Evolutionary conservation across 2,797 vertebrate genomes (phyloP).

Genomic region (Halcyon smyrnensis): DNA sequence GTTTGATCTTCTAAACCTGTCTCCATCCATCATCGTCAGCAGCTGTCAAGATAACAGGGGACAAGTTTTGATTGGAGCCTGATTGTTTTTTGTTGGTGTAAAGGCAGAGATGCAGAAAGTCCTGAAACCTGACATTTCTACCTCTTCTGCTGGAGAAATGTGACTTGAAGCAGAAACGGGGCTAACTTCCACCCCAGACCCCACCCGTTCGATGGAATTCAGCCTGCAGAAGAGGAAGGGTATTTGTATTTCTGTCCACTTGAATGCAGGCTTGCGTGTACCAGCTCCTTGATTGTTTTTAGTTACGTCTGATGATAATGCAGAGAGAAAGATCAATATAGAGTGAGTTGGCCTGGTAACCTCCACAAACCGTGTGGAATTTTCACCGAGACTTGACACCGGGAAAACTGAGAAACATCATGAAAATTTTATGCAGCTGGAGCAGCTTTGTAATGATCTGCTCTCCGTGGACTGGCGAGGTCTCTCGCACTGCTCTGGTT

Average conservation of each 20-base stretch:
- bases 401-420: background rate
- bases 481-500: background rate
- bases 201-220: background rate
- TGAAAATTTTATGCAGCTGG: background rate
- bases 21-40: constrained; percentile 25
- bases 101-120: background rate
- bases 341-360: background rate
- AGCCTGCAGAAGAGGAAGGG: background rate
- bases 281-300: background rate
- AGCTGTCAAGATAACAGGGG: background rate
- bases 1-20: background rate
- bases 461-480: accelerated
- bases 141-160: background rate
- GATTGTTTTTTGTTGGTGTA: background rate
- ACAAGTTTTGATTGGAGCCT: background rate
- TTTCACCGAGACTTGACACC: accelerated
- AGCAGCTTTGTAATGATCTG: background rate
- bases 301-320: background rate
- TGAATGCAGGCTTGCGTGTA: background rate
- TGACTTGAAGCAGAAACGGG: background rate
- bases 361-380: background rate
- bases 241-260: background rate
- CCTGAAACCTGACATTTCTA: background rate
- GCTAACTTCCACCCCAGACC: background rate
- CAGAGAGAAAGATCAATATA: background rate